Evolutionary conservation across 2,113 vertebrate species (phyloP).

Genomic region (Epinephelus moara): DNA sequence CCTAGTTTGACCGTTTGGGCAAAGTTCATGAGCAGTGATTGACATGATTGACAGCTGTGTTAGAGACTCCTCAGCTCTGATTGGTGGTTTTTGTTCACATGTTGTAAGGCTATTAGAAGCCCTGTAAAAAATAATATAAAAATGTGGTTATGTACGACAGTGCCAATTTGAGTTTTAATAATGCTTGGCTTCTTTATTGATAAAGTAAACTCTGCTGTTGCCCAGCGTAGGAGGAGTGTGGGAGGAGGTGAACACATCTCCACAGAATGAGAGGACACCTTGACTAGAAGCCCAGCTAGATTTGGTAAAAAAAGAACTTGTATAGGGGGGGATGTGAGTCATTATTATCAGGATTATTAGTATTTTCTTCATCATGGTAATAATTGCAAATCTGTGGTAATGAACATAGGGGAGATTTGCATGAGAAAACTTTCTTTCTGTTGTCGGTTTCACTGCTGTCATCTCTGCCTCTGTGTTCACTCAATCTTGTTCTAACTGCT

Average conservation of each 20-base stretch:
- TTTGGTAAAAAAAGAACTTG: constrained; percentile 23
- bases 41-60: too few relatives aligned
- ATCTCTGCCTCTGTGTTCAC: background rate
- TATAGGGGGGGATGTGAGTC: background rate
- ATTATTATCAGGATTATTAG: background rate
- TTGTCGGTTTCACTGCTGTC: background rate
- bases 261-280: constrained; percentile 44
- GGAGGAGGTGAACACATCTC: constrained; percentile 59
- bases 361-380: background rate
- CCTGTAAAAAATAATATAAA: background rate
- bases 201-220: constrained; percentile 27
- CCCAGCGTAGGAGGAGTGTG: constrained; percentile 40
- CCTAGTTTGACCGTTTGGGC: too few relatives aligned
- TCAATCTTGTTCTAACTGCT: background rate
- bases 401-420: background rate
- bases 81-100: too few relatives aligned
- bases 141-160: background rate
- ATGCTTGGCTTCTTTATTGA: constrained; percentile 13
- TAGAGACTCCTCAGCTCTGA: too few relatives aligned
- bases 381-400: too few relatives aligned
- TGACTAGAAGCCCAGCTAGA: constrained; percentile 36
- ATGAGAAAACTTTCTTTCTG: background rate
- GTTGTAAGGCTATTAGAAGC: too few relatives aligned
- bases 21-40: too few relatives aligned
- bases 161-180: constrained; percentile 25